phyloP scores from a whole-genome alignment of 2,113 vertebrate genomes.

The Amia ocellicauda region DNA sequence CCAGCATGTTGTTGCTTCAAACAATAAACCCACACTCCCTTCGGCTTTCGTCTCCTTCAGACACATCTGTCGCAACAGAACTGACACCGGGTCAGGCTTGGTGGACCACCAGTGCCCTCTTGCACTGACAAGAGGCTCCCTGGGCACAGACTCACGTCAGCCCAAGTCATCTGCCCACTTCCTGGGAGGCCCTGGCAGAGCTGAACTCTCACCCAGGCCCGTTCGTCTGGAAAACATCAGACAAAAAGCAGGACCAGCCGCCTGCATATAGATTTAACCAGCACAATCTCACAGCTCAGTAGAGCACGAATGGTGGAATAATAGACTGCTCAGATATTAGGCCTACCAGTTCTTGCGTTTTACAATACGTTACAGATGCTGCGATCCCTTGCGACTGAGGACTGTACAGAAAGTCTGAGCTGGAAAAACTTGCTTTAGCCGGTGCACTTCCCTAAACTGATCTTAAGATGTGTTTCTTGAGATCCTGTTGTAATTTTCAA shows the following conservation, averaged over 20 bases:
- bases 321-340: conserved; percentile 36
- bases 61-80: background rate
- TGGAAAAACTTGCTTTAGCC: too few relatives aligned
- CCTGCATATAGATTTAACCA: conserved; percentile 30
- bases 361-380: background rate
- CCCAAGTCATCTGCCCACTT: background rate
- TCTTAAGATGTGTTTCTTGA: too few relatives aligned
- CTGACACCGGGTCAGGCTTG: background rate
- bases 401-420: too few relatives aligned
- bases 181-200: conserved; percentile 8
- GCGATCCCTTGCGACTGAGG: too few relatives aligned
- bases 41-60: background rate
- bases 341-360: too few relatives aligned
- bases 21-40: background rate
- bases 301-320: conserved; percentile 39
- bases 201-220: conserved; percentile 29
- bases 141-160: background rate
- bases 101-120: background rate
- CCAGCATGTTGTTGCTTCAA: too few relatives aligned
- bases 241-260: conserved; percentile 27
- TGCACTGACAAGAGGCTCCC: background rate
- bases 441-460: too few relatives aligned
- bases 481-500: too few relatives aligned
- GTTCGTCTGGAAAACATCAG: conserved; percentile 45
- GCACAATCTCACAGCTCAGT: conserved; percentile 41